Percentiles rank a stretch among this genome's conserved stretches.
Conservation (phyloP, 2,113 vertebrate species). For the Marcusenius ussheri region DNA sequence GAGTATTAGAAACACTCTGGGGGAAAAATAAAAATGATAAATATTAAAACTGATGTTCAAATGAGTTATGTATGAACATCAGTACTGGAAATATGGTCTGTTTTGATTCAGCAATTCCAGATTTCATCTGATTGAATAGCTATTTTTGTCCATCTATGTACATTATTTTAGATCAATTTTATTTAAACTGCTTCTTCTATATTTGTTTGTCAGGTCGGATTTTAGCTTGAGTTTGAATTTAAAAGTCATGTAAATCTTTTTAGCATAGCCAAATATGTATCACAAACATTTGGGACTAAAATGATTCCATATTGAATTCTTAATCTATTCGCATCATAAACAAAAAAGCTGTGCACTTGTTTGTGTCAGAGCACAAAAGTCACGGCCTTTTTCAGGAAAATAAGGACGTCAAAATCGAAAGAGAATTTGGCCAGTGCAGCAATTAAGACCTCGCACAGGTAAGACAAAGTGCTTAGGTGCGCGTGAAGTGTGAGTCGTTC, state of each 20-base stretch:
- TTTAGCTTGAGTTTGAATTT: not conserved
- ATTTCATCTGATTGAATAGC: not conserved
- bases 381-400: not conserved
- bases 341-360: not conserved
- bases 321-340: not conserved
- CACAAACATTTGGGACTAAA: not conserved
- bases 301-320: not conserved
- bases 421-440: not conserved
- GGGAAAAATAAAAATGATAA: not conserved
- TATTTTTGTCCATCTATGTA: not conserved
- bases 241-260: not conserved
- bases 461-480: slow-evolving; percentile 7
- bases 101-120: not conserved
- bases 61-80: not conserved
- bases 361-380: not conserved
- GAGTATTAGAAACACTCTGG: not conserved
- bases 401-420: not conserved
- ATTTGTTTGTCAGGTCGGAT: not conserved
- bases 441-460: not conserved
- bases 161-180: not conserved
- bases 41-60: not conserved
- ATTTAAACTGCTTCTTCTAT: not conserved
- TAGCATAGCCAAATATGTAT: not conserved
- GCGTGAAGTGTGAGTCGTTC: not conserved
- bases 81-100: not conserved